Base-by-base conservation (phyloP, 2,113 vertebrate species). In the Alethe diademata region DNA sequence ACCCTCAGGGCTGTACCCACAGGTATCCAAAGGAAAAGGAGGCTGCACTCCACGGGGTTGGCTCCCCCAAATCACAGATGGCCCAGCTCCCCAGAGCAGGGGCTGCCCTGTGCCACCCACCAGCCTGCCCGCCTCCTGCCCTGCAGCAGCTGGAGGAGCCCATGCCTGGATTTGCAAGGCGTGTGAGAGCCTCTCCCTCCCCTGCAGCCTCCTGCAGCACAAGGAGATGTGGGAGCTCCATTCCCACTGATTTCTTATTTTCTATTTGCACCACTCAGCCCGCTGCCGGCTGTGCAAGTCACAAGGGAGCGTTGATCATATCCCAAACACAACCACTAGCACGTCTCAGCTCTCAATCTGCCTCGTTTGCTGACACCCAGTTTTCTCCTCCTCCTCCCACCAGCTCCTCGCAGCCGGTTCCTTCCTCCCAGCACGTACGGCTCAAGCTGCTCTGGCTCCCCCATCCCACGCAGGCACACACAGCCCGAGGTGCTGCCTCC, bases 361-460 rank as follows among this genome's bases (percentile, higher is more conserved):
- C 93, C 89, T 95, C 62, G 2, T 57, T 95, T 81, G 79, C 93
- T 92, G 90, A 91, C 95, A 95, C 88, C 51, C 83, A 18, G 64
- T 20, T 95, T 81, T 89, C 67, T 93, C 57, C 88, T 82, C 56
- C 81, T 93, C 86, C 93, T 95, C 93, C 95, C 92, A 95, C 87
- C 10, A 57, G 87, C 80, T 95, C 70, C 92, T 94, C 5, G 1
- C 91, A 92, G 96, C 86, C 85, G 11, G 75, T 51, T 92, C 71
- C 81, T 94, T 94, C 94, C 93, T 90, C 75, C 51, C 2, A 2
- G 81, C 85, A 81, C 18, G 7, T 28, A 58, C 0, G 25, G 67
- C 92, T 90, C 96, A 83, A 88, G 85, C 92, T 94, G 95, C 81
- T 95, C 66, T 0, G 33, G 90, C 85, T 88, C 33, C 40, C 75